Percentiles rank a stretch among this genome's conserved stretches.
Evolutionary conservation across 23 tunicate genomes (phyloP).

Genomic region (Ascidia mentula): DNA sequence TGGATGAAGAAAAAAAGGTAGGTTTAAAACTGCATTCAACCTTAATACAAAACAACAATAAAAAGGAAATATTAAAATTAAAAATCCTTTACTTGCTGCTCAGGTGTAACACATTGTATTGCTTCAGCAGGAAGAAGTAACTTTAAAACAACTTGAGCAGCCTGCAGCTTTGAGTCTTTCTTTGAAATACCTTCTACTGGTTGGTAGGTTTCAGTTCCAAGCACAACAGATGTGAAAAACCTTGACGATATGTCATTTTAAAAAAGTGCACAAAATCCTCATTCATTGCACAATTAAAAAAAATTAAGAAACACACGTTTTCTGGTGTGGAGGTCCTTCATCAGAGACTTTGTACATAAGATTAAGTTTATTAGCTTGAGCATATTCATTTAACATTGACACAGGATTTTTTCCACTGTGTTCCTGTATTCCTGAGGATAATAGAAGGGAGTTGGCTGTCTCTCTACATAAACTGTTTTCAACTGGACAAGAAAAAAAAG

Average conservation of each 20-base stretch:
- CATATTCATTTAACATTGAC: constrained; percentile 37
- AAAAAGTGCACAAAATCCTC: background rate
- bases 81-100: background rate
- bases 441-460: background rate
- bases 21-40: no score
- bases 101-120: background rate
- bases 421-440: background rate
- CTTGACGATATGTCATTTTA: constrained; percentile 1
- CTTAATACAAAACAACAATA: background rate
- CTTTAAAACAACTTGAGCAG: constrained; percentile 38
- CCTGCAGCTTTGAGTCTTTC: constrained; percentile 62
- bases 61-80: background rate
- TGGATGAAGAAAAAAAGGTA: background rate
- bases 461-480: background rate
- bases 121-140: background rate
- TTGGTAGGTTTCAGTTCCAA: constrained; percentile 18
- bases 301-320: constrained; percentile 2
- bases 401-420: constrained; percentile 32
- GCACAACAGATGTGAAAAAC: constrained; percentile 22
- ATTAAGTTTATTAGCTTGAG: background rate
- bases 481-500: background rate
- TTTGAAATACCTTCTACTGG: constrained; percentile 53
- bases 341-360: constrained; percentile 10
- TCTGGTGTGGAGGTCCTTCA: constrained; percentile 32
- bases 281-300: background rate